Base-by-base conservation (phyloP, 53 echinoderm and acorn worm genomes). In the Zoroaster sp. region DNA sequence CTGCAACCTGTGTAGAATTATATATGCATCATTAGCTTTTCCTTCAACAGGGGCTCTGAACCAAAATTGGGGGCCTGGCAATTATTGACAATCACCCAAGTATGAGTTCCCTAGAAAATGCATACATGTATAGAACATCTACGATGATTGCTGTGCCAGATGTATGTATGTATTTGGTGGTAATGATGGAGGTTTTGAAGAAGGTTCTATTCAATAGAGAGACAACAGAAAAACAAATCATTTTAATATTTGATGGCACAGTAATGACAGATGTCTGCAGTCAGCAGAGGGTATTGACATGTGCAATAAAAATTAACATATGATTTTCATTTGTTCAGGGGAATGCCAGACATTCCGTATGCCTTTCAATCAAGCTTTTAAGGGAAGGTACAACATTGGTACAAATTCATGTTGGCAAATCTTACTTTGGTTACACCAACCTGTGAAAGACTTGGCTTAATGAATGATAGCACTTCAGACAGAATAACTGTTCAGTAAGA, bases 21-120 rank as follows among this genome's bases (percentile, higher is more conserved):
- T 83, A 32, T 34, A 30, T 33, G 83, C 83, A 67, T 83, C 83
- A 83, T 83, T 83, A 83, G 83, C 14, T 83, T 83, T 44, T 44
- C 21, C 65, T 28, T 40, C 35, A 20, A 52, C 15, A 15, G 51
- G 77, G 40, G 66, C 80, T 65, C 63, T 39, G 79, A 63, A 63
- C 63, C 17, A 59, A 79, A 59, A 35, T 65, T 35, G 32, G 77
- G 23, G 17, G 23, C 28, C 23, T 21, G 63, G 63, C 63, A 59
- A 59, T 59, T 59, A 59, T 59, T 1, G 63, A 59, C 63, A 59
- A 59, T 59, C 63, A 11, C 10, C 63, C 63, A 59, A 59, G 63
- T 28, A 59, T 59, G 63, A 28, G 63, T 59, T 59, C 63, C 30
- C 28, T 28, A 28, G 63, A 59, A 59, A 59, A 25, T 59, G 63